phyloP scores from a whole-genome alignment of 2,888 invertebrate species.

The Lasius platythorax region DNA sequence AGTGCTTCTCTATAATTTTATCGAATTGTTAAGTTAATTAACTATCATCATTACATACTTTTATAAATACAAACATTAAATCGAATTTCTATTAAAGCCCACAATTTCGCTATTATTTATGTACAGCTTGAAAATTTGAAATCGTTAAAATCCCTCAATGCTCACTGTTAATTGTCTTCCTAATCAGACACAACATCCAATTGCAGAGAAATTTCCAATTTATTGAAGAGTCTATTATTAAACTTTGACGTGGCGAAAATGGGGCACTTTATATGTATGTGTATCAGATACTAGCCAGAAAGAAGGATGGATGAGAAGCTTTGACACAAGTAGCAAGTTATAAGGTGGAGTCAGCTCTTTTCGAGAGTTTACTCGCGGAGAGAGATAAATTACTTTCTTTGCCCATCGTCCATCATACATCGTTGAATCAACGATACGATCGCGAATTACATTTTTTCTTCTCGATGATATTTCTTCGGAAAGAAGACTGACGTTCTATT shows the following conservation, averaged over 20 bases:
- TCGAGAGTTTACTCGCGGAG: background rate
- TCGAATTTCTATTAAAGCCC: background rate
- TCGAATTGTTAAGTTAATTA: background rate
- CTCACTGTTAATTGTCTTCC: background rate
- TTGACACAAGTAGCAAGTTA: slow-evolving; percentile 3
- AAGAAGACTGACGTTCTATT: background rate
- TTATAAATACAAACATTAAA: background rate
- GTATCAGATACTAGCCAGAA: background rate
- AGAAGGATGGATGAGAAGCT: background rate
- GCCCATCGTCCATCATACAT: slow-evolving; percentile 60
- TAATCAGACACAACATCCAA: slow-evolving; percentile 1
- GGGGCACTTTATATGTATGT: background rate
- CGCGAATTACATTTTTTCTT: slow-evolving; percentile 17
- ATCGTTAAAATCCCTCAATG: background rate
- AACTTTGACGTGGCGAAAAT: background rate
- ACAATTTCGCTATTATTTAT: background rate
- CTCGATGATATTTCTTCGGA: background rate
- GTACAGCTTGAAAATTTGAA: slow-evolving; percentile 5
- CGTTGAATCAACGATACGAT: slow-evolving; percentile 52
- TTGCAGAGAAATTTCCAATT: slow-evolving; percentile 10
- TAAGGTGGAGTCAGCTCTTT: background rate
- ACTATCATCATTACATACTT: background rate
- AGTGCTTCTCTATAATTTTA: background rate
- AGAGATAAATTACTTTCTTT: slow-evolving; percentile 64
- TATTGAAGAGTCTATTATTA: slow-evolving; percentile 4